Evolutionary conservation across 2,113 vertebrate species (phyloP), one percentile per base, ranked within the genome.

Genomic region (Macrotus californicus): DNA sequence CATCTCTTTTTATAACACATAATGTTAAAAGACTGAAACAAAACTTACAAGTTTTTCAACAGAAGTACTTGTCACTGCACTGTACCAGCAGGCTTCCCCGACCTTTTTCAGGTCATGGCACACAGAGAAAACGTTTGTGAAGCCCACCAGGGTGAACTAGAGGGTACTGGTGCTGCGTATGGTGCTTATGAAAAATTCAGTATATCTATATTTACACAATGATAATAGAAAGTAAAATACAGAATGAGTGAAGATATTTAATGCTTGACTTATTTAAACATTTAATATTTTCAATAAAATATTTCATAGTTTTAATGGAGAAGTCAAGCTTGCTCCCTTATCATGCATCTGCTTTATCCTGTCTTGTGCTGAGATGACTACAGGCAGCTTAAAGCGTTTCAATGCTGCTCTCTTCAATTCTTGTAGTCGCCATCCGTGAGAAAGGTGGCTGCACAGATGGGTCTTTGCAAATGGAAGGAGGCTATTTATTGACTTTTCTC

Each of bases 1-100:
- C 31, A 75, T 91, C 29, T 87, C 52, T 94, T 96, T 96, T n/a
- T 87, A n/a, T 81, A 85, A 72, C 41, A 67, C 1, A 46, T 29
- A 26, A 64, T 87, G 31, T 88, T 94, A 82, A 93, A 94, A 83
- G 54, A 85, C 7, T 81, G 50, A 87, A 87, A 84, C 21, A 83
- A 79, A 84, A 84, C 15, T 75, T 88, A 79, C 10, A 41, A 31
- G 8, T 43, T 91, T 96, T 76, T 69, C 81, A 70, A 31, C 70
- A 90, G 69, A 90, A 43, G 16, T 43, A 19, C 41, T 72, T 52
- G 46, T 50, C 48, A 24, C 11, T 50, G 22, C 19, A 79, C 54
- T 89, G 75, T 36, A 22, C 75, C 75, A 87, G 14, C 39, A 75
- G 69, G 22, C 31, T 89, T 66, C 67, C 54, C 18, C 52, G 22